Base-by-base conservation (phyloP, 2,888 invertebrate genomes). In the Myathropa florea region DNA sequence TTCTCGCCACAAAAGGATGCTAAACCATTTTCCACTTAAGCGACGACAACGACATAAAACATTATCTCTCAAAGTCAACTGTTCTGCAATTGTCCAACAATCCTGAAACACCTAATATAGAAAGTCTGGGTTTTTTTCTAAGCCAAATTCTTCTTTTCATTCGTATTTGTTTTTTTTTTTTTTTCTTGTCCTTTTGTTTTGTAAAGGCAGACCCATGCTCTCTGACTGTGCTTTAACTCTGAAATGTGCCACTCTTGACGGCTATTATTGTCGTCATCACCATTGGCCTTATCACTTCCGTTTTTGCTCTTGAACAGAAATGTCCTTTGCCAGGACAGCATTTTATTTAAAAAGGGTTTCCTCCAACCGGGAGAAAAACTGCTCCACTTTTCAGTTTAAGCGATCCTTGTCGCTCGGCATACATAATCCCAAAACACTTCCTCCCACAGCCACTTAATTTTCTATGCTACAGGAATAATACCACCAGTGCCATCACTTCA, bases 251-350 rank as follows among this genome's bases (percentile, higher is more conserved):
- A 79, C 75, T 78, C 81, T 82, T 65, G 70, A 64, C 33, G 67
- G 82, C 82, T 53, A 83, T 86, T 86, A 83, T 83, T 82, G 83
- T 83, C 78, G 79, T 83, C 83, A 83, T 83, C 82, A 83, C 83
- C 83, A 79, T 83, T 86, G 86, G 86, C 78, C 86, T 86, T 83
- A 86, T 86, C 86, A 86, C 86, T 86, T 86, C 83, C 86, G 78
- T 73, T 72, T 82, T 64, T 78, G 82, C 53, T 78, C 28, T 33
- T 72, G 72, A 73, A 53, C 82, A 77, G 70, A 68, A 82, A 81
- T 79, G 86, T 83, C 82, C 83, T 83, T 59, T 60, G 65, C 46
- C 60, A 77, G 77, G 85, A 70, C 76, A 82, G 71, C 78, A 79
- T 79, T 75, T 78, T 82, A 83, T 83, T 82, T 75, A 78, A 85